Conservation (phyloP, 1,140 invertebrate genomes). For the Sycophaga agraensis region DNA sequence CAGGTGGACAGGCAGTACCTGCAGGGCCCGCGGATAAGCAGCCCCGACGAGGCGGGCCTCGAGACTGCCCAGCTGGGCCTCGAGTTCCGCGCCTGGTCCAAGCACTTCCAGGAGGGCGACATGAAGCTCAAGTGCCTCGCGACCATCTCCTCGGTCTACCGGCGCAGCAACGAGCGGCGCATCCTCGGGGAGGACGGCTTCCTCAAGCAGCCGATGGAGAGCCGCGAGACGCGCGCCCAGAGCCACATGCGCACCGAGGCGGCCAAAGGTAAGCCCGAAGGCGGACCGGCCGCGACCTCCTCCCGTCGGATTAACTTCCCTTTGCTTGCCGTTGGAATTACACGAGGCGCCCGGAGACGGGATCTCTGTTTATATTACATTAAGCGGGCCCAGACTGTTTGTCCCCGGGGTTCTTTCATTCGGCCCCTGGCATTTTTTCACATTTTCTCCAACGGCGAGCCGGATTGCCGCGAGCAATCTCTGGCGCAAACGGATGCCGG, state of each 20-base stretch:
- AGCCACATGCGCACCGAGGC: conserved; percentile 43
- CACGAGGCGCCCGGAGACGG: too few relatives aligned
- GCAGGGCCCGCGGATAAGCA: conserved; percentile 52
- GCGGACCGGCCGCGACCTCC: not conserved
- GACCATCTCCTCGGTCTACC: conserved; percentile 80
- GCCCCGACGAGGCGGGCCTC: conserved; percentile 58
- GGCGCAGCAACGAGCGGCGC: conserved; percentile 80
- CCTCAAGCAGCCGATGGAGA: conserved; percentile 66
- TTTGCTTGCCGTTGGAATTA: too few relatives aligned
- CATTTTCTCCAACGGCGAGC: too few relatives aligned
- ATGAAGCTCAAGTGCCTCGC: conserved; percentile 86
- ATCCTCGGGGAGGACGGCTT: conserved; percentile 70
- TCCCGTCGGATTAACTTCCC: not conserved
- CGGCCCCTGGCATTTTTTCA: too few relatives aligned
- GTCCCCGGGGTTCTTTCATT: too few relatives aligned
- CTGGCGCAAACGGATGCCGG: too few relatives aligned
- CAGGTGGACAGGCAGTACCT: conserved; percentile 59
- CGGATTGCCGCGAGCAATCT: too few relatives aligned
- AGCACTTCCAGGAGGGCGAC: conserved; percentile 79
- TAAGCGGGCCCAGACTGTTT: too few relatives aligned
- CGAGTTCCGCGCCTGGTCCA: conserved; percentile 72
- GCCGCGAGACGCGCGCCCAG: conserved; percentile 60
- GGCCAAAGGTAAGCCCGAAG: conserved; percentile 34
- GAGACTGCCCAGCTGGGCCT: conserved; percentile 72
- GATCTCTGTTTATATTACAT: too few relatives aligned